Conservation (phyloP, 2,113 vertebrate genomes). For the Pteruthius melanotis region DNA sequence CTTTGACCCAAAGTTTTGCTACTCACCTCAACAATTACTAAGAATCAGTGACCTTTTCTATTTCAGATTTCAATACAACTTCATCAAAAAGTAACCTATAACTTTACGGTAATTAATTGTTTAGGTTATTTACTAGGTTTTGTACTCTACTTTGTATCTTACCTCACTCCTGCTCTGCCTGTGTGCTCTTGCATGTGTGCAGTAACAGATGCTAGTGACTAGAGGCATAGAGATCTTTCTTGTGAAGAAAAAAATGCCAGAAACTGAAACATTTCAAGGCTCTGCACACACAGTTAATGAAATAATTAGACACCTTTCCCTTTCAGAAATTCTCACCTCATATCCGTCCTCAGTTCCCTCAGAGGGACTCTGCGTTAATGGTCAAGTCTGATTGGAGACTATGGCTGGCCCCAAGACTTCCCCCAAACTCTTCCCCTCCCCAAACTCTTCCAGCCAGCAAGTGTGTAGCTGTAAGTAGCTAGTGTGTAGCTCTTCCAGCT, state of each 20-base stretch:
- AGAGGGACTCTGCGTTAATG: rapidly evolving
- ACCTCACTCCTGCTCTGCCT: neutral
- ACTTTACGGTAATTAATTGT: neutral
- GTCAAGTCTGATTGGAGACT: neutral
- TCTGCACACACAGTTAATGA: neutral
- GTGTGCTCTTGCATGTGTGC: too few species aligned
- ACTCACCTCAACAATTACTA: neutral
- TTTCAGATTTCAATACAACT: neutral
- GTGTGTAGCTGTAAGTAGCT: too few species aligned
- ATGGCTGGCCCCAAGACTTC: rapidly evolving
- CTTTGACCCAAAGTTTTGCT: neutral
- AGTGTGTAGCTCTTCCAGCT: too few species aligned
- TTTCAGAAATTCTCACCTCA: neutral
- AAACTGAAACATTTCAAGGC: neutral
- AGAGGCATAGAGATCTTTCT: neutral
- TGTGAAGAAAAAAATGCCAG: neutral
- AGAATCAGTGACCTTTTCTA: neutral
- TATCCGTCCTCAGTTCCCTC: neutral
- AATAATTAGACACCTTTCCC: neutral
- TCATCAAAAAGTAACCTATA: neutral
- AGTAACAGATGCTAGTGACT: neutral
- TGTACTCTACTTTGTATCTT: neutral
- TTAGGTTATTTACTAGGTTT: neutral
- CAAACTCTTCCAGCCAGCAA: too few species aligned
- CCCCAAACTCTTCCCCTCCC: neutral